A percentile compares a stretch with the other conserved stretches of the same genome.
Conservation (phyloP, 2,113 vertebrate species). For the Crotalus horridus region DNA sequence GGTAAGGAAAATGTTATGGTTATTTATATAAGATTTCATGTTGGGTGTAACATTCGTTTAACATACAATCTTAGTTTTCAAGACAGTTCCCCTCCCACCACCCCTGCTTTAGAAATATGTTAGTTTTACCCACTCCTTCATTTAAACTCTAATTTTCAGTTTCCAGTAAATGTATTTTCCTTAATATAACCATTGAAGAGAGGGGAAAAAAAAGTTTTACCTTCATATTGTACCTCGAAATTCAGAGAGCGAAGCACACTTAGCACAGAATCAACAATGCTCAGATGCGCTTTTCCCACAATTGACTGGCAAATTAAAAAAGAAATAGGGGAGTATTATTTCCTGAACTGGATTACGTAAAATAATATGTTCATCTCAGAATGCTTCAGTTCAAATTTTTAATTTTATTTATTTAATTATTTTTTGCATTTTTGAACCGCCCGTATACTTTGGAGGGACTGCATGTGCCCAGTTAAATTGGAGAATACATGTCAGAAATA, state of each 20-base stretch:
- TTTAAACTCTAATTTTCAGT: neutral
- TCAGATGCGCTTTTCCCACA: constrained; percentile 58
- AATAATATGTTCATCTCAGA: neutral
- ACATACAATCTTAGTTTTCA: neutral
- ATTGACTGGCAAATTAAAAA: constrained; percentile 54
- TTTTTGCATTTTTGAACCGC: neutral
- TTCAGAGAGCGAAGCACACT: constrained; percentile 67
- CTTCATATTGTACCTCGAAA: constrained; percentile 75
- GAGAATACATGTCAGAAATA: neutral
- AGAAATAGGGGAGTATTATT: neutral
- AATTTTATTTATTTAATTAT: neutral
- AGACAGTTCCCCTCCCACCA: neutral
- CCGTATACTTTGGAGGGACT: neutral
- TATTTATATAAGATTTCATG: neutral
- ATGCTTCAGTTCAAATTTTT: neutral
- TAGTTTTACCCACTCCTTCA: neutral
- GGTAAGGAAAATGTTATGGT: neutral
- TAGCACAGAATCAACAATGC: constrained; percentile 70
- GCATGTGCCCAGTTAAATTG: neutral
- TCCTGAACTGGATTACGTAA: neutral
- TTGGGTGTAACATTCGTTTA: neutral
- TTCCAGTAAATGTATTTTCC: neutral
- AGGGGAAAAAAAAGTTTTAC: constrained; percentile 42
- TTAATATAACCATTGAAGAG: too few species aligned
- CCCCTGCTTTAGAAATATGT: neutral